Percentiles rank a stretch among this genome's conserved stretches.
Conservation (phyloP, 2,113 vertebrate genomes). For the Solenodon paradoxus region DNA sequence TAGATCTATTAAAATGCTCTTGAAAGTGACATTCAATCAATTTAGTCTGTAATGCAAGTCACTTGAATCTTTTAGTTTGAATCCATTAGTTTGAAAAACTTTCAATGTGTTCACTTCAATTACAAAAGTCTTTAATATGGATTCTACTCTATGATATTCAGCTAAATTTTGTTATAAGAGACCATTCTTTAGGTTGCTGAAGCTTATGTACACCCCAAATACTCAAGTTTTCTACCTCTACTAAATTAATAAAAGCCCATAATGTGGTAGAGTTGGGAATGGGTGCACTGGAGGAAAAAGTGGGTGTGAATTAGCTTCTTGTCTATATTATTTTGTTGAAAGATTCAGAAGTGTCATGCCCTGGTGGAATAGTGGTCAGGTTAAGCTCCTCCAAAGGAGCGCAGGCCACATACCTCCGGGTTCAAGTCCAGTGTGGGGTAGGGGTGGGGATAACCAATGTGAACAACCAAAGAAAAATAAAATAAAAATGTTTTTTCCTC, state of each 20-base stretch:
- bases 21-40: not conserved
- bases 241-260: not conserved
- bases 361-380: too few relatives aligned
- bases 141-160: not conserved
- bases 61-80: not conserved
- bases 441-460: too few relatives aligned
- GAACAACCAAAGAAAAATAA: too few relatives aligned
- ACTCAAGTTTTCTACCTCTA: not conserved
- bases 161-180: not conserved
- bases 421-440: too few relatives aligned
- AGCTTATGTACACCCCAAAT: not conserved
- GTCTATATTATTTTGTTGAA: not conserved
- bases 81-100: not conserved
- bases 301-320: not conserved
- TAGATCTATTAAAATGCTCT: not conserved
- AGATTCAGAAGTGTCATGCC: too few relatives aligned
- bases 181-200: not conserved
- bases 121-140: not conserved
- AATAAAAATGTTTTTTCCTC: too few relatives aligned
- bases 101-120: not conserved
- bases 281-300: not conserved
- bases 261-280: not conserved
- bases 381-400: too few relatives aligned
- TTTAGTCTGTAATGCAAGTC: not conserved
- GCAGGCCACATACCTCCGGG: too few relatives aligned